These are phyloP conservation scores for Megaustenia siamemsis DNA, from an alignment of 2,888 invertebrate species.

Conservation along the genomic window DNA sequence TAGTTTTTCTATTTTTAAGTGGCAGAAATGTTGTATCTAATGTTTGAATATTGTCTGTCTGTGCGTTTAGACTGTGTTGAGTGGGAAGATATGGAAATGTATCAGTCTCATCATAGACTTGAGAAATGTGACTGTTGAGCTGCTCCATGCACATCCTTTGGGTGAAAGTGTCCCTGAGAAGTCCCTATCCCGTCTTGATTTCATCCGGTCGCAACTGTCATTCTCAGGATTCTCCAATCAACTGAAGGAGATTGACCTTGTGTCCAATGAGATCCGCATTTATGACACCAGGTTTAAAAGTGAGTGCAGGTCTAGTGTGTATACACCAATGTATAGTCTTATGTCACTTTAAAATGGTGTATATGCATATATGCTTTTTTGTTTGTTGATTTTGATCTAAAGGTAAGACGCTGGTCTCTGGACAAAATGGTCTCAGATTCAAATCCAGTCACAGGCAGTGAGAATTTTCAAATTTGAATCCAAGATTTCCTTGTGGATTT, in stretches of 20 bases:
- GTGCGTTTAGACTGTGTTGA: slow-evolving; percentile 59
- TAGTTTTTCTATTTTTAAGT: too few species aligned
- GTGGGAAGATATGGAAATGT: slow-evolving; percentile 86
- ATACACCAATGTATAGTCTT: background rate
- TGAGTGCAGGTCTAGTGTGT: slow-evolving; percentile 60
- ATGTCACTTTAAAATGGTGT: background rate
- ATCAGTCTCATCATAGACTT: slow-evolving; percentile 91
- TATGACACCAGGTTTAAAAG: slow-evolving; percentile 86
- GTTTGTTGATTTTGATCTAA: background rate
- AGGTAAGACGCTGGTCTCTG: too few species aligned
- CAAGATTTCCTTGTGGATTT: too few species aligned
- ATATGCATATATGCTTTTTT: background rate
- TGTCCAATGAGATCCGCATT: slow-evolving; percentile 92
- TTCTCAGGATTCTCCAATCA: slow-evolving; percentile 93
- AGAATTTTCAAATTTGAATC: too few species aligned
- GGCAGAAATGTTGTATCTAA: too few species aligned
- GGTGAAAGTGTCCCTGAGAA: slow-evolving; percentile 63
- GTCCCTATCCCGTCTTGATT: slow-evolving; percentile 91
- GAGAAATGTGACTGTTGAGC: slow-evolving; percentile 90
- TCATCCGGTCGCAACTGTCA: slow-evolving; percentile 92
- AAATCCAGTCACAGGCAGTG: too few species aligned
- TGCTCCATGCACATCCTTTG: slow-evolving; percentile 78
- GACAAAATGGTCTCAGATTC: too few species aligned
- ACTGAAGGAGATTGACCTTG: slow-evolving; percentile 93
- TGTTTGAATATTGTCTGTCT: background rate